Base-by-base conservation (phyloP, 2,797 vertebrate species). In the Coregonus suidteri region DNA sequence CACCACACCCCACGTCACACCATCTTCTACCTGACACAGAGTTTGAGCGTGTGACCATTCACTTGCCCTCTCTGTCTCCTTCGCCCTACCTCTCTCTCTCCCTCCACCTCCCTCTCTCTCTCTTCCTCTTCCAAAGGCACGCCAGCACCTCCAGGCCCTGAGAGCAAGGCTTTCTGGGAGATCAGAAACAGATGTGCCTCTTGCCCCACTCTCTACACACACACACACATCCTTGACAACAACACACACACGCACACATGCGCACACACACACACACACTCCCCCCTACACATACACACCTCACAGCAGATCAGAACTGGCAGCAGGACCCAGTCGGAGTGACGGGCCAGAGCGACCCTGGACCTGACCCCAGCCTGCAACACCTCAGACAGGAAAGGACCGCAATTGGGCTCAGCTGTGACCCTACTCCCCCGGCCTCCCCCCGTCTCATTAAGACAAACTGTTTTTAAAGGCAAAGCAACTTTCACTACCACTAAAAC, bases 111-210 rank as follows among this genome's bases (percentile, higher is more conserved):
- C 41, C 41, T 47, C 9, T 7, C 7, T 47, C 41, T 47, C 41
- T 25, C 6, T 25, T 25, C 59, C 59, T 25, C 7, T 25, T 64
- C 59, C 59, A 64, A 47, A 47, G 9, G 41, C 41, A 56, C 16
- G 5, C 51, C 89, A 89, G 89, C 89, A 90, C 86, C 88, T 93
- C 89, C 82, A 83, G 87, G 90, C 89, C 90, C 85, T 75, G 81
- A 83, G 88, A 92, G 90, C 89, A 79, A 90, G 79, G 87, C 89
- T 88, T 92, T 91, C 86, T 89, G 89, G 83, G 85, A 83, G 89
- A 94, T 94, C 92, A 91, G 89, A 94, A 92, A 93, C 94, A 95
- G 94, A 95, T 94, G 94, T 95, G 92, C 73, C 82, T 85, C 65
- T 71, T 78, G 77, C 75, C 41, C 51, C 51, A 65, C 79, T 73